Evolutionary conservation across 2,113 vertebrate genomes (phyloP).

Genomic region (Arothron firmamentum): DNA sequence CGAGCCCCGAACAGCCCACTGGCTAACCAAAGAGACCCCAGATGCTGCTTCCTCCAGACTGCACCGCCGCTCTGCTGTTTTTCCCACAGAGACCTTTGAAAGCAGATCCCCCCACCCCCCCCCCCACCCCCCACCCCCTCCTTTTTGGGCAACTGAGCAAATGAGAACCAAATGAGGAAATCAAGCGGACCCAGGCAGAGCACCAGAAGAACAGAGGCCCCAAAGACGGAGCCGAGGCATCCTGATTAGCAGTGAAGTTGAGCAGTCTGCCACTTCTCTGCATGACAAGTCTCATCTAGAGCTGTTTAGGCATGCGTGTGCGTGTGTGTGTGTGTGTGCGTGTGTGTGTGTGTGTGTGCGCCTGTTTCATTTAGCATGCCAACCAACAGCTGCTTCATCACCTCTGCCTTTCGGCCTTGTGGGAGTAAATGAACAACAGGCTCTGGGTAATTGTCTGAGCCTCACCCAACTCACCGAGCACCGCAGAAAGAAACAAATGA

Average conservation of each 20-base stretch:
- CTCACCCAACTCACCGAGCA: slow-evolving; percentile 41
- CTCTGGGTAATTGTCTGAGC: slow-evolving; percentile 64
- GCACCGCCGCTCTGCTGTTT: slow-evolving; percentile 20
- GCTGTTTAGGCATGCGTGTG: slow-evolving; percentile 48
- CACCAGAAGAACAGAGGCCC: slow-evolving; percentile 47
- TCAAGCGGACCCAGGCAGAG: slow-evolving; percentile 38
- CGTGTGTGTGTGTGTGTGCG: not conserved
- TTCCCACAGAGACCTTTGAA: slow-evolving; percentile 32
- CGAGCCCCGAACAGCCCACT: slow-evolving; percentile 25
- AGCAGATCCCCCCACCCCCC: slow-evolving; percentile 17
- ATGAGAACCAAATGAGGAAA: slow-evolving; percentile 61
- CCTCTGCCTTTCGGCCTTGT: slow-evolving; percentile 65
- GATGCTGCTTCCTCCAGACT: slow-evolving; percentile 38
- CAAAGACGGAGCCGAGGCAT: slow-evolving; percentile 43
- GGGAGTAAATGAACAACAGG: slow-evolving; percentile 70
- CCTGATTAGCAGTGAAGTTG: slow-evolving; percentile 62
- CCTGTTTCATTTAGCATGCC: slow-evolving; percentile 64
- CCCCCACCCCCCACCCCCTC: not conserved
- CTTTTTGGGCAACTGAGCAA: slow-evolving; percentile 42
- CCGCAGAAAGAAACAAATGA: slow-evolving; percentile 33
- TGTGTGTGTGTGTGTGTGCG: not conserved
- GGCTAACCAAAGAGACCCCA: slow-evolving; percentile 38
- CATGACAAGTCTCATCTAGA: slow-evolving; percentile 61
- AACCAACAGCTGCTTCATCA: slow-evolving; percentile 69
- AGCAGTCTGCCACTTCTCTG: slow-evolving; percentile 53